phyloP scores from a whole-genome alignment of 2,888 invertebrate genomes.

The Neelides folsomi region DNA sequence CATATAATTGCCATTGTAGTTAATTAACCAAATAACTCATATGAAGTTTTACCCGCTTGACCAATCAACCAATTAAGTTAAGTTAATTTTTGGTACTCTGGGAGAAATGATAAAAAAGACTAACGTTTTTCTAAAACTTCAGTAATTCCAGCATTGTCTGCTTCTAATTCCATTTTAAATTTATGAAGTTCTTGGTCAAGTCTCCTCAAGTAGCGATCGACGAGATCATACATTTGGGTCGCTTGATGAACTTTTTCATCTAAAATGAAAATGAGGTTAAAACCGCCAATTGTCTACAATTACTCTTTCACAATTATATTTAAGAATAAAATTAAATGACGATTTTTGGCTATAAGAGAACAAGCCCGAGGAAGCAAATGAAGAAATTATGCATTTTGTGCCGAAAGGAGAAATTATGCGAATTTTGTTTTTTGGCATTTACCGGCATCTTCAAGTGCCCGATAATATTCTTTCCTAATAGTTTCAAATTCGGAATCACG shows the following conservation, averaged over 20 bases:
- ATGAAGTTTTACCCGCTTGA: too few relatives aligned
- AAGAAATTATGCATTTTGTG: too few relatives aligned
- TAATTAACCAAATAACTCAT: too few relatives aligned
- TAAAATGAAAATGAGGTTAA: too few relatives aligned
- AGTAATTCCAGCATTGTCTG: constrained; percentile 95
- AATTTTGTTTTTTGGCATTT: constrained; percentile 3
- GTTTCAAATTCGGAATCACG: constrained; percentile 71
- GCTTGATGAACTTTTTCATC: constrained; percentile 93
- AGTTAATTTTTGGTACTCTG: too few relatives aligned
- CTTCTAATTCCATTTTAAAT: constrained; percentile 97
- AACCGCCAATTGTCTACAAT: too few relatives aligned
- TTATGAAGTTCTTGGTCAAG: constrained; percentile 63
- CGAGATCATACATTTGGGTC: constrained; percentile 85
- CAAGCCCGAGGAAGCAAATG: too few relatives aligned
- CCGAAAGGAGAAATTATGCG: neutral
- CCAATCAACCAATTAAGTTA: too few relatives aligned
- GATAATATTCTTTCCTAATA: constrained; percentile 75
- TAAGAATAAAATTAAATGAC: too few relatives aligned
- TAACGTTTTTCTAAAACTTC: constrained; percentile 55
- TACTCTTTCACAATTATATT: too few relatives aligned
- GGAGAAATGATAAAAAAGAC: constrained; percentile 3
- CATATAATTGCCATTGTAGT: too few relatives aligned
- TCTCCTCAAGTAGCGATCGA: constrained; percentile 60
- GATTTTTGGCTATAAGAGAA: too few relatives aligned
- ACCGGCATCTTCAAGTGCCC: constrained; percentile 74